A percentile compares a stretch with the other conserved stretches of the same genome.
phyloP scores from a whole-genome alignment of 2,797 vertebrate species.

The Sebastes minor region DNA sequence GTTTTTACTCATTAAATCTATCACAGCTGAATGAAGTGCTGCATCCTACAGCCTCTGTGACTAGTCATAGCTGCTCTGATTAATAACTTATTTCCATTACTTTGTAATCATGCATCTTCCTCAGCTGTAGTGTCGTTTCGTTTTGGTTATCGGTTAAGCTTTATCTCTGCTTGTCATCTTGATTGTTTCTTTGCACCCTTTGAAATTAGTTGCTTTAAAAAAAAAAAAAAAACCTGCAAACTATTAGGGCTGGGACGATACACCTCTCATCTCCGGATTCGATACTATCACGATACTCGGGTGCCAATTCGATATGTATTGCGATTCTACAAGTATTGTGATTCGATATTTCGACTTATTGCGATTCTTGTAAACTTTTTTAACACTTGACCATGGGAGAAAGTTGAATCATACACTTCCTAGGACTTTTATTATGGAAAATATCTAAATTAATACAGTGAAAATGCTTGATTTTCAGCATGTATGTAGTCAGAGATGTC shows the following conservation, averaged over 20 bases:
- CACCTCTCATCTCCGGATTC: too few relatives aligned
- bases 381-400: too few relatives aligned
- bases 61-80: slow-evolving; percentile 28
- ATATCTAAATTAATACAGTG: too few relatives aligned
- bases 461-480: too few relatives aligned
- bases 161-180: slow-evolving; percentile 18
- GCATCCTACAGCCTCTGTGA: slow-evolving; percentile 13
- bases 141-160: slow-evolving; percentile 20
- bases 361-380: too few relatives aligned
- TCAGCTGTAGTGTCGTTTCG: slow-evolving; percentile 14
- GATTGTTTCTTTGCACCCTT: slow-evolving; percentile 12
- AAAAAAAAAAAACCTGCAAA: neutral
- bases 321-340: too few relatives aligned
- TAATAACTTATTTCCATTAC: slow-evolving; percentile 32
- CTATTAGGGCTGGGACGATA: neutral
- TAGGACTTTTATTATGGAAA: too few relatives aligned
- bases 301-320: too few relatives aligned
- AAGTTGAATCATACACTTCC: too few relatives aligned
- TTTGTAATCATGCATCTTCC: slow-evolving; percentile 12
- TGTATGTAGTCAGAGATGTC: too few relatives aligned
- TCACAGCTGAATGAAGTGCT: slow-evolving; percentile 33
- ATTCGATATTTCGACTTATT: too few relatives aligned
- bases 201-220: neutral
- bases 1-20: slow-evolving; percentile 42
- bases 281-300: too few relatives aligned